Conservation (phyloP, 2,113 vertebrate species). For the Nycticebus coucang region DNA sequence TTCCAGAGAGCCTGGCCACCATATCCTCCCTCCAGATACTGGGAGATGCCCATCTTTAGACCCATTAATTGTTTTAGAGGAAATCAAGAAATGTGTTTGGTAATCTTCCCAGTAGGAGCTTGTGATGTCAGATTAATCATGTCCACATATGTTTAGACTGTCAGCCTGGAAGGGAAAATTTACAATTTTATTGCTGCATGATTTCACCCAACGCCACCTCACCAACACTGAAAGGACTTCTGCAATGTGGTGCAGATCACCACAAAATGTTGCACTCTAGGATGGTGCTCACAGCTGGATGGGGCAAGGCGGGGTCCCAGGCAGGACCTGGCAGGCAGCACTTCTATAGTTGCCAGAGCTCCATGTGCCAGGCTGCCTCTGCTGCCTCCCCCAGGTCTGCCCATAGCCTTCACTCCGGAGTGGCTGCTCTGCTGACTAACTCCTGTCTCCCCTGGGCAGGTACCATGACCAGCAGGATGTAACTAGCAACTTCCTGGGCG, state of each 20-base stretch:
- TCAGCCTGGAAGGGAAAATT: neutral
- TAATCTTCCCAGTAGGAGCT: neutral
- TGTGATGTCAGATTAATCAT: constrained; percentile 34
- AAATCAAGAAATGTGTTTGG: neutral
- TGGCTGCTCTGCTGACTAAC: neutral
- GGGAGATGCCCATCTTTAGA: neutral
- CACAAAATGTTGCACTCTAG: neutral
- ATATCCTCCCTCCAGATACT: neutral
- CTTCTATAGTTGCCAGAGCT: rapidly evolving
- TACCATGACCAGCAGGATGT: constrained; percentile 98
- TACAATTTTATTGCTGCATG: constrained; percentile 38
- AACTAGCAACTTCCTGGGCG: constrained; percentile 98
- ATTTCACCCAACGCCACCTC: constrained; percentile 43
- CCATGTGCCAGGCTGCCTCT: rapidly evolving
- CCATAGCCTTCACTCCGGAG: neutral
- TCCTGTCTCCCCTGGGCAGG: constrained; percentile 83
- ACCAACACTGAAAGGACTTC: neutral
- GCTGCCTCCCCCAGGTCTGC: neutral
- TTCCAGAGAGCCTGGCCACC: rapidly evolving
- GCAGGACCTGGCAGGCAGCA: neutral
- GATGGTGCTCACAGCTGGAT: neutral
- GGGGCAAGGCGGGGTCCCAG: too few species aligned
- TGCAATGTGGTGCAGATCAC: too few species aligned
- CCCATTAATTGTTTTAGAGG: neutral
- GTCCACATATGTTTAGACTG: constrained; percentile 17